These are phyloP conservation scores for Aythya baeri DNA, from an alignment of 2,113 vertebrate genomes.

Conservation along the genomic window DNA sequence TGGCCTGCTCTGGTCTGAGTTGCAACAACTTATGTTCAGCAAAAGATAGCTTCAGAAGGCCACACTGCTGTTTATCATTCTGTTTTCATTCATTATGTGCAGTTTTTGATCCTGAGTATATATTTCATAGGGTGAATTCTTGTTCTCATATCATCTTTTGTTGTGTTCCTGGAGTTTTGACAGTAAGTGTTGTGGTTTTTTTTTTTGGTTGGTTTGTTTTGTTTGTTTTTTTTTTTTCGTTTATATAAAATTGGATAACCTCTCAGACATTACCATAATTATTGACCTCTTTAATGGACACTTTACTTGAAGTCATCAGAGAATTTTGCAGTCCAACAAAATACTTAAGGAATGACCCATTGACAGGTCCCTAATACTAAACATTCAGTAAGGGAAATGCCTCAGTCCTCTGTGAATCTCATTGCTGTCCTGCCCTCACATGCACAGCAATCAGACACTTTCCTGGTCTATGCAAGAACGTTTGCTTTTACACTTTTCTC, in stretches of 20 bases:
- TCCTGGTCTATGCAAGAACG: neutral
- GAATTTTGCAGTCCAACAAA: conserved; percentile 36
- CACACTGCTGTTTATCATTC: neutral
- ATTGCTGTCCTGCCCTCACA: neutral
- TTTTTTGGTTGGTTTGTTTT: neutral
- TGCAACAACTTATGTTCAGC: neutral
- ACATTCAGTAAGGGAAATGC: conserved; percentile 1
- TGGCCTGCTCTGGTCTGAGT: neutral
- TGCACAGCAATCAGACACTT: neutral
- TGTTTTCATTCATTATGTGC: neutral
- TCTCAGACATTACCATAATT: conserved; percentile 34
- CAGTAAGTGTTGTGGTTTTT: neutral
- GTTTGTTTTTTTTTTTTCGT: neutral
- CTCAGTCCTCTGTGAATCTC: neutral
- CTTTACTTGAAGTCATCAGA: conserved; percentile 28
- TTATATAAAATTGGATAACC: conserved; percentile 34
- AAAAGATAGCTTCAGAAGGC: neutral
- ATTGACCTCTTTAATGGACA: conserved; percentile 28
- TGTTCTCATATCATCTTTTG: neutral
- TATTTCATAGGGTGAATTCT: neutral
- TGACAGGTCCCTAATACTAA: conserved; percentile 11
- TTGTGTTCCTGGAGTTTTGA: neutral
- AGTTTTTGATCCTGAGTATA: neutral
- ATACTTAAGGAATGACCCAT: conserved; percentile 28
- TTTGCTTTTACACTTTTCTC: neutral